phyloP scores from a whole-genome alignment of 2,113 vertebrate genomes.

The Eurypyga helias region DNA sequence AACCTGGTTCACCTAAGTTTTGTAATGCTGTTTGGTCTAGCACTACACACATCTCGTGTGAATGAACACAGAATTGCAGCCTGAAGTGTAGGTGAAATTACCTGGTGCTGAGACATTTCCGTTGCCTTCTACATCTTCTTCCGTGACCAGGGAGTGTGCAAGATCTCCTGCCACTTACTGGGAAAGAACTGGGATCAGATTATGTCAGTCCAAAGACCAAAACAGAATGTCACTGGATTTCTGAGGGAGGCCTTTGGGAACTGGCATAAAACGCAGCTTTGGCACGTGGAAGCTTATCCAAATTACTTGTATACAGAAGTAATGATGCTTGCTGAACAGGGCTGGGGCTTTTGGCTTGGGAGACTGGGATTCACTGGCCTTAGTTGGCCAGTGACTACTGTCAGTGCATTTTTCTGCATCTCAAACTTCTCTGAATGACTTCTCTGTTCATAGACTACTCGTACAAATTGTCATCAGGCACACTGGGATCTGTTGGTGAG shows the following conservation, averaged over 20 bases:
- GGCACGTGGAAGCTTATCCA: background rate
- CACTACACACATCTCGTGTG: background rate
- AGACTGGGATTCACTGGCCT: background rate
- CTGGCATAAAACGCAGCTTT: background rate
- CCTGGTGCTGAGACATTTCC: conserved; percentile 8
- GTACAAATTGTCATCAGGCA: background rate
- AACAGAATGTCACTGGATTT: background rate
- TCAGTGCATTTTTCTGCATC: background rate
- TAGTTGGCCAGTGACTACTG: background rate
- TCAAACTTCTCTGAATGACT: background rate
- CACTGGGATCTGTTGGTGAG: background rate
- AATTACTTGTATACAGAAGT: background rate
- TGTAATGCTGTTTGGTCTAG: background rate
- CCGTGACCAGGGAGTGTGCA: background rate
- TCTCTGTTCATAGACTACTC: background rate
- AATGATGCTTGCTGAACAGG: background rate
- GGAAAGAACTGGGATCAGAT: background rate
- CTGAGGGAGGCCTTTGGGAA: background rate
- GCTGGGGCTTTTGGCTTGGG: background rate
- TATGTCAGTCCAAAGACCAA: background rate
- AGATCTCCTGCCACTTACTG: background rate
- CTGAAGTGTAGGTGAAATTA: background rate
- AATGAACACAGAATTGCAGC: background rate
- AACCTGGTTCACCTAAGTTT: background rate
- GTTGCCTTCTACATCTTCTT: background rate